Base-by-base conservation (phyloP, 2,797 vertebrate species). In the Onychomys torridus region DNA sequence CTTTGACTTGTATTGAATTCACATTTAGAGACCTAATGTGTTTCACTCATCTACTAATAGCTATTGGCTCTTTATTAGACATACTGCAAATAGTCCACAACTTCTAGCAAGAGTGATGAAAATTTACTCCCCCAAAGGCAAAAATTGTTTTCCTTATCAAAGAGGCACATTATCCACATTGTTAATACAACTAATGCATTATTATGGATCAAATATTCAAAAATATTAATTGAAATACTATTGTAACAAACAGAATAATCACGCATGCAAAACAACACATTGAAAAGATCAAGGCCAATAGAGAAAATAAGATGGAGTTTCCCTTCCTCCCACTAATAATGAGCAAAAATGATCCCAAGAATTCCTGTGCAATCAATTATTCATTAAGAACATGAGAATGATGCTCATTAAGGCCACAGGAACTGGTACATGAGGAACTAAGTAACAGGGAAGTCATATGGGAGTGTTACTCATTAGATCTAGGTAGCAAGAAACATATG, bases 1-100 rank as follows among this genome's bases (percentile, higher is more conserved):
- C 96, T 95, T 97, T 97, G 96, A 5, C 78, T 94, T 97, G 94
- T 14, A 88, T 94, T 17, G 86, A 8, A 95, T 98, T 98, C 98
- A 12, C 65, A 97, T 97, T 97, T 97, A 96, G 98, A 95, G 34
- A 52, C 34, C 46, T 89, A 89, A 65, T 2, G 7, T 89, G 89
- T 94, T 40, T 78, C 67, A 34, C 13, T 97, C 93, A 32, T 96
- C 83, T 29, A 79, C 73, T 85, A 96, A 67, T 6, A n/a, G 40
- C 17, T 82, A 7, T 90, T 49, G 34, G 13, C 43, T 13, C 13
- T 49, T 40, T 63, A 37, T n/a, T 49, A 75, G 84, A 46, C 25
- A 59, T 5, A 43, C 25, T 65, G 40, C 67, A 32, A n/a, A 9
- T 27, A 55, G 57, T 67, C 27, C 79, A 76, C 11, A 77, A 2